Base-by-base conservation (phyloP, 2,888 invertebrate genomes). In the Elysia crispata region DNA sequence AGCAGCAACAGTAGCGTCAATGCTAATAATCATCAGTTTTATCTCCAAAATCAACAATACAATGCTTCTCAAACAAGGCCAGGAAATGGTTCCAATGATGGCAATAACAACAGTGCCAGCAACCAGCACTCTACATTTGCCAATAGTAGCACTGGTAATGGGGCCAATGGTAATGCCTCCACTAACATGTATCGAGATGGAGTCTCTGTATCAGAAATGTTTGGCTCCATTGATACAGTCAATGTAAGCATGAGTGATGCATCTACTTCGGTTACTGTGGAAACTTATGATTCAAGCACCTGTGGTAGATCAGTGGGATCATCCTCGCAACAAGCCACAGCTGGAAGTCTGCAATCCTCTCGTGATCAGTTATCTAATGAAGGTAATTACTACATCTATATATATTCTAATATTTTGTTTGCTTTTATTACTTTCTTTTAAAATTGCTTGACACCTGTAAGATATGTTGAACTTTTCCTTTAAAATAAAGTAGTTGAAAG, bases 171-270 rank as follows among this genome's bases (percentile, higher is more conserved):
- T 41, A 41, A 41, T 11, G 41, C 41, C 41, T 41, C 41, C 41
- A 11, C 41, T 6, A 41, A 41, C 11, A 87, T 90, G 74, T 88
- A 90, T 77, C 82, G 89, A 64, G 90, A 90, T 77, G 90, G 88
- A 69, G 83, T 89, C 69, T 87, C 87, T 5, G 41, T 41, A 6
- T 86, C 86, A 8, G 89, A 89, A 82, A 87, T 88, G 50, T 91
- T 94, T 92, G 94, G 94, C 33, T 94, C 94, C 23, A 93, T 94
- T 33, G 94, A 94, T 86, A 94, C 94, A 6, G 93, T 94, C 86
- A 93, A 93, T 57, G 92, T 93, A 33, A 94, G 93, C 60, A 93
- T 90, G 85, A 91, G 91, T 84, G 91, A 91, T 83, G 90, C 91
- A 0, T 94, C 94, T 1, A 94, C 94, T 5, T 93, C 93, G 20